Evolutionary conservation across 30 jellyfish, hydroid and myxozoan genomes (phyloP).

Genomic region (Cassiopea andromeda): DNA sequence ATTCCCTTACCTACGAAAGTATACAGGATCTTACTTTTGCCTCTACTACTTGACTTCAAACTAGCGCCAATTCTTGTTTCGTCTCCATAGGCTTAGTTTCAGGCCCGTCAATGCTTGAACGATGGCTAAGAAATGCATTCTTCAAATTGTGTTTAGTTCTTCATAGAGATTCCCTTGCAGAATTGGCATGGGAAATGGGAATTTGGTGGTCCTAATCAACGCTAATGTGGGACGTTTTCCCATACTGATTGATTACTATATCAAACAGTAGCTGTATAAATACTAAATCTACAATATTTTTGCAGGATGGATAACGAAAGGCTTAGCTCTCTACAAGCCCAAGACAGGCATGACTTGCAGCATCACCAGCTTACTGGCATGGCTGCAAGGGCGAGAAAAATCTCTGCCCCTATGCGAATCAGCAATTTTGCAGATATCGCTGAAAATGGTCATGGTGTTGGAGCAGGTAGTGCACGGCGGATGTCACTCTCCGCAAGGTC

Average conservation of each 20-base stretch:
- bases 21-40: too few relatives aligned
- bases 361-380: neutral
- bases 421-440: neutral
- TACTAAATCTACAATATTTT: neutral
- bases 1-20: too few relatives aligned
- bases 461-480: constrained; percentile 2
- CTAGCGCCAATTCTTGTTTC: too few relatives aligned
- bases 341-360: neutral
- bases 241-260: neutral
- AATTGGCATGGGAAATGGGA: too few relatives aligned
- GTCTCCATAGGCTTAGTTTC: too few relatives aligned
- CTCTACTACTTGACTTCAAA: too few relatives aligned
- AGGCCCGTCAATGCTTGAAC: too few relatives aligned
- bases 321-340: neutral
- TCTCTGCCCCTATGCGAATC: neutral
- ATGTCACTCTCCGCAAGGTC: neutral
- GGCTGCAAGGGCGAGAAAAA: neutral
- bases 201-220: too few relatives aligned
- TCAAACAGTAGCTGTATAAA: neutral
- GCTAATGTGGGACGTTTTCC: neutral
- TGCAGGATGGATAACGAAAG: constrained; percentile 1
- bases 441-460: neutral
- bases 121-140: too few relatives aligned
- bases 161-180: too few relatives aligned
- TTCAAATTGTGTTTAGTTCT: too few relatives aligned